phyloP scores from a whole-genome alignment of 1,140 invertebrate genomes.

The Pteromalus puparum region DNA sequence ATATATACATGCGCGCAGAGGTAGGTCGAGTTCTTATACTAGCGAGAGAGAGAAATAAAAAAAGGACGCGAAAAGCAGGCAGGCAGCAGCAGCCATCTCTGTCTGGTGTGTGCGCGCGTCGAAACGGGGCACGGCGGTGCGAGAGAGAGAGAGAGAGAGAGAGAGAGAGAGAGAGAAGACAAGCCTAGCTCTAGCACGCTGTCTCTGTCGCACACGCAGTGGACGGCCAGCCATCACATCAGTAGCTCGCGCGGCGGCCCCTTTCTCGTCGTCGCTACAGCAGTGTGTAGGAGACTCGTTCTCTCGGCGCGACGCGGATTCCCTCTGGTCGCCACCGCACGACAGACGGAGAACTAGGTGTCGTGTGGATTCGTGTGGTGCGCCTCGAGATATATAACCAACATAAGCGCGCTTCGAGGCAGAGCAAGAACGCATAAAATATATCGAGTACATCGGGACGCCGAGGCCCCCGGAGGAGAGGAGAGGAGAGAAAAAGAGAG shows the following conservation, averaged over 20 bases:
- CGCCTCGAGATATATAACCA: too few relatives aligned
- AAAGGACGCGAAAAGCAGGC: background rate
- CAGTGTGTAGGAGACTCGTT: background rate
- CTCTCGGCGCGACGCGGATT: background rate
- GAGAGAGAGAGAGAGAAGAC: background rate
- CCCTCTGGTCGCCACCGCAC: background rate
- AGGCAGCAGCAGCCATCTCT: background rate
- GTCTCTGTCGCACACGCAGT: background rate
- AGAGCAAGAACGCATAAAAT: background rate
- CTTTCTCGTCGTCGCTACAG: background rate
- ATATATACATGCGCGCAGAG: background rate
- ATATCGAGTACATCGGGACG: background rate
- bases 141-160: background rate
- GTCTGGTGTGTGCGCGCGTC: background rate
- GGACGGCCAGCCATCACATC: slow-evolving; percentile 1
- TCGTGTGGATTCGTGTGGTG: background rate
- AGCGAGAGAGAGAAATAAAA: background rate
- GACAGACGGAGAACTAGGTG: background rate
- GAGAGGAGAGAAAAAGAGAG: background rate
- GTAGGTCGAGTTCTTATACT: too few relatives aligned
- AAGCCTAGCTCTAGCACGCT: background rate
- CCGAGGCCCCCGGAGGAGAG: background rate
- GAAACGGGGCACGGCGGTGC: background rate
- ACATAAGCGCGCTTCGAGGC: background rate
- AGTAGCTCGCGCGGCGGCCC: background rate